Evolutionary conservation across 1,140 invertebrate genomes (phyloP), one percentile per base, ranked within the genome.

Genomic region (Euura saliciscinereae): DNA sequence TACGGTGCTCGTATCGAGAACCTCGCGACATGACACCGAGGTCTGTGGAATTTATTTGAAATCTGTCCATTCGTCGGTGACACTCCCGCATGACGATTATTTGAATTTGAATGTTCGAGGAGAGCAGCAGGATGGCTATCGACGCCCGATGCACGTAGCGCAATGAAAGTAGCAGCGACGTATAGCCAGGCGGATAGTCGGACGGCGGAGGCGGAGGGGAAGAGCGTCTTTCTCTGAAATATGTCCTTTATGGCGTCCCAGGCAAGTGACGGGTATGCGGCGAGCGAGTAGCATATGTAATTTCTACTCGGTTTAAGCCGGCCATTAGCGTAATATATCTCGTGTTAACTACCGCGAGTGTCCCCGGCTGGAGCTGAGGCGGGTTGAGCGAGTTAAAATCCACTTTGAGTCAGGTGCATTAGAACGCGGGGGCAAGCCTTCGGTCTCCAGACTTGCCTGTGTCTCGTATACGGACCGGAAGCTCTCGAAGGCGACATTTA

Each of bases 281-380:
- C 13, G 51, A 59, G 51, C 51, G 28, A 28, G 28, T 28, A 59
- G 51, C 51, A 59, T 59, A n/a, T 59, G 51, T 59, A 59, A 59
- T 59, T 59, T 59, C 51, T n/a, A 59, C 51, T 11, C 28, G 28
- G 28, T 28, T 28, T 28, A 28, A 64, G 59, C 59, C 8, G 59
- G 13, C 59, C 13, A 13, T 64, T 13, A 64, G 59, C 59, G 59
- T 83, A 77, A 85, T 84, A 84, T 85, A 84, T 85, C 80, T 82
- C 83, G 82, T 85, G 84, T 83, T 80, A 80, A 78, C 73, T 83
- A 84, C 84, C 85, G 85, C 86, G 84, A 82, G 81, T 84, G 85
- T 85, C 86, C 84, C 84, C 81, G 77, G 77, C 13, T 64, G 72
- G 79, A 83, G n/a, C n/a, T n/a, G n/a, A 79, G 81, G 83, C 78